Evolutionary conservation across 2,797 vertebrate species (phyloP).

Genomic region (Hypotaenidia okinawae): DNA sequence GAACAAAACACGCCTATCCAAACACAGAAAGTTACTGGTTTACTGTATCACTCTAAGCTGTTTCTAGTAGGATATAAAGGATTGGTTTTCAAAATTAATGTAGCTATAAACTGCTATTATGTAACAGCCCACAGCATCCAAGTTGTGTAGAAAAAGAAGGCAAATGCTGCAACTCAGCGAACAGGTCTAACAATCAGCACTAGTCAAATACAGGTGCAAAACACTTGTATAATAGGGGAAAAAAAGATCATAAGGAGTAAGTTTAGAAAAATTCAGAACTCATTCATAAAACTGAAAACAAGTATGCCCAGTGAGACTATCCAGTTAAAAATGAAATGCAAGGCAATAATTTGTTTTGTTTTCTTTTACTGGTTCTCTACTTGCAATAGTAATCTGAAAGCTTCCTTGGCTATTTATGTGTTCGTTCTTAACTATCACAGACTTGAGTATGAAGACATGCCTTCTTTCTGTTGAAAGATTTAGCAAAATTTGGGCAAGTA

Average conservation of each 20-base stretch:
- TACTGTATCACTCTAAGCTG: not conserved
- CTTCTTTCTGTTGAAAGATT: not conserved
- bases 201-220: not conserved
- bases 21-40: constrained; percentile 25
- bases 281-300: constrained; percentile 4
- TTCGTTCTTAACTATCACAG: not conserved
- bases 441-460: not conserved
- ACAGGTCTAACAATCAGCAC: not conserved
- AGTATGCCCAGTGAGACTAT: not conserved
- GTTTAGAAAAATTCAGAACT: constrained; percentile 5
- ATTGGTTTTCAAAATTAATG: not conserved
- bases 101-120: not conserved
- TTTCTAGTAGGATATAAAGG: constrained; percentile 1
- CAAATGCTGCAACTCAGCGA: not conserved
- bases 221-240: not conserved
- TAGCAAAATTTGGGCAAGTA: not conserved
- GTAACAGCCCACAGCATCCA: not conserved
- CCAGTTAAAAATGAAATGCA: constrained; percentile 7
- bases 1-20: constrained; percentile 39
- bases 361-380: not conserved
- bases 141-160: not conserved
- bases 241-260: not conserved
- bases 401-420: not conserved
- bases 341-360: not conserved
- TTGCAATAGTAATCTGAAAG: not conserved